These are phyloP conservation scores for Bellardia bayeri DNA, from an alignment of 2,888 invertebrate genomes.

Conservation along the genomic window DNA sequence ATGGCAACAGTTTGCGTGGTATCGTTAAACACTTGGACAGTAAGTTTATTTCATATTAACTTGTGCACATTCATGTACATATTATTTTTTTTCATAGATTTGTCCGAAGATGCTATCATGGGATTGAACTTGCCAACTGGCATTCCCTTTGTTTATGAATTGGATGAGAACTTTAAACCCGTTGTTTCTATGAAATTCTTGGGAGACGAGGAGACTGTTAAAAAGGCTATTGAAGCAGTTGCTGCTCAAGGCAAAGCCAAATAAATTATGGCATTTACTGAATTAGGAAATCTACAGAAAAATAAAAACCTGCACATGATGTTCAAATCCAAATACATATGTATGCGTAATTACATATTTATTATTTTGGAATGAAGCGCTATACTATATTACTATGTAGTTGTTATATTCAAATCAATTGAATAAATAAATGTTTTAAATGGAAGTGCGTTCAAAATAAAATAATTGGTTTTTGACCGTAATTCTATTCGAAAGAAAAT, in stretches of 20 bases:
- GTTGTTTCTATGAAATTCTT: slow-evolving; percentile 91
- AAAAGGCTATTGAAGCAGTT: slow-evolving; percentile 92
- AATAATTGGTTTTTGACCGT: neutral
- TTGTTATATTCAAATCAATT: neutral
- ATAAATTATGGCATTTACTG: slow-evolving; percentile 84
- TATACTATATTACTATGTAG: neutral
- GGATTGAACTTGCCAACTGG: slow-evolving; percentile 91
- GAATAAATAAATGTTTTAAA: slow-evolving; percentile 8
- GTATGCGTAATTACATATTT: slow-evolving; percentile 6
- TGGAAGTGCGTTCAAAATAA: neutral
- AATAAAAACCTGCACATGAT: neutral
- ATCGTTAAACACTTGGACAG: slow-evolving; percentile 95
- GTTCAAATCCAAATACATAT: neutral
- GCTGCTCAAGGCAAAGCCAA: slow-evolving; percentile 90
- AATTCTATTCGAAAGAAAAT: too few species aligned
- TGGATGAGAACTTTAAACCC: slow-evolving; percentile 91
- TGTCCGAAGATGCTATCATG: slow-evolving; percentile 91
- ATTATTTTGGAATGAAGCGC: neutral
- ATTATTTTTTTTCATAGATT: slow-evolving; percentile 84
- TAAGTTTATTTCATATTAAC: slow-evolving; percentile 83
- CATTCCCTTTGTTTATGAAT: slow-evolving; percentile 92
- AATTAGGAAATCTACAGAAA: neutral
- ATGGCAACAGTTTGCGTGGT: slow-evolving; percentile 94
- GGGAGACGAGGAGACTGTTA: slow-evolving; percentile 92
- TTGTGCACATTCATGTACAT: too few species aligned